A percentile compares a stretch with the other conserved stretches of the same genome.
Conservation (phyloP, 2,888 invertebrate species). For the Beris morrisii region DNA sequence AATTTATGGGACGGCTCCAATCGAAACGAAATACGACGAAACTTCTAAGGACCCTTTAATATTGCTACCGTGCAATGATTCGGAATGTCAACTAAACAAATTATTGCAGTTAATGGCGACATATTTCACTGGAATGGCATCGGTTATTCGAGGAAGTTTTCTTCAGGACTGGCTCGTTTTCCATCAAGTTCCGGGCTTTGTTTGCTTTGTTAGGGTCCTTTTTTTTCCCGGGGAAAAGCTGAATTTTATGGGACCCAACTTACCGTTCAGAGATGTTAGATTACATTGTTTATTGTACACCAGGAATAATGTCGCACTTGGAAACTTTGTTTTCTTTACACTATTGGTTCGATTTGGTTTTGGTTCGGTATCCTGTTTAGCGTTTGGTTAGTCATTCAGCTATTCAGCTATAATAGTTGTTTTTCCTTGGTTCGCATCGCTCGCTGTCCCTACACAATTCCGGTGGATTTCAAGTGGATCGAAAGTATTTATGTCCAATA, state of each 20-base stretch:
- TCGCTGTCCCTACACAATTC: no score
- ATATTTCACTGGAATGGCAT: slow-evolving; percentile 34
- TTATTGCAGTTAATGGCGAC: slow-evolving; percentile 34
- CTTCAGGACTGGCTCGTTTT: background rate
- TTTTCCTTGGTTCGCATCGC: no score
- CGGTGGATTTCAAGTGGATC: no score
- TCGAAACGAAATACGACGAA: slow-evolving; percentile 21
- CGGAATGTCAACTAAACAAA: slow-evolving; percentile 37
- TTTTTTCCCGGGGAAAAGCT: slow-evolving; percentile 3
- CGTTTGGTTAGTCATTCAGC: no score
- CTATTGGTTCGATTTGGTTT: no score
- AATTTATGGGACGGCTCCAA: slow-evolving; percentile 24
- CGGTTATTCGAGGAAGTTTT: slow-evolving; percentile 13
- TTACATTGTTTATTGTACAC: slow-evolving; percentile 37
- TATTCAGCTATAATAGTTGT: no score
- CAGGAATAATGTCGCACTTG: slow-evolving; percentile 30
- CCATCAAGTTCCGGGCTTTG: background rate
- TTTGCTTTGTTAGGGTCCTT: background rate
- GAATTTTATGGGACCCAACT: slow-evolving; percentile 31
- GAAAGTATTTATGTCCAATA: slow-evolving; percentile 24
- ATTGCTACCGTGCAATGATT: slow-evolving; percentile 30
- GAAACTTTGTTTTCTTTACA: slow-evolving; percentile 21
- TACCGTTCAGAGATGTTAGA: slow-evolving; percentile 32
- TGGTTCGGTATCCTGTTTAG: no score
- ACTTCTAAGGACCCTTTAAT: slow-evolving; percentile 9